phyloP scores from a whole-genome alignment of 2,113 vertebrate species.

The Vireo altiloquus region DNA sequence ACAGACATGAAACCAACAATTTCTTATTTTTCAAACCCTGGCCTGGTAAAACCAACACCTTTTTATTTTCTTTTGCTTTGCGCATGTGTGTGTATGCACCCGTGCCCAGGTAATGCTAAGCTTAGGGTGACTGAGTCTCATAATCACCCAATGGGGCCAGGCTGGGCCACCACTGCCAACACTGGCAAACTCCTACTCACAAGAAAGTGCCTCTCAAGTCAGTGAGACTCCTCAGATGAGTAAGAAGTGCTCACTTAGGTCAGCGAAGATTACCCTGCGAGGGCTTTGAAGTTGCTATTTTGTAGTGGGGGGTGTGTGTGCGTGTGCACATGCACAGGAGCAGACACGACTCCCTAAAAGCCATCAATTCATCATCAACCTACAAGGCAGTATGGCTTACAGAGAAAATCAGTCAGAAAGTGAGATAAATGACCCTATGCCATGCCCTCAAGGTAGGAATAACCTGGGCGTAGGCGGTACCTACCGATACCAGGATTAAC shows the following conservation, averaged over 20 bases:
- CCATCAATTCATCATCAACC: neutral
- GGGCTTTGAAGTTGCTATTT: neutral
- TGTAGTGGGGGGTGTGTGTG: neutral
- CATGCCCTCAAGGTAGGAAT: neutral
- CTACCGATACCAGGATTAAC: neutral
- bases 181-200: neutral
- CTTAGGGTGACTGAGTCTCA: neutral
- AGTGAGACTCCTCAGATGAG: neutral
- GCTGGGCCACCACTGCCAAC: neutral
- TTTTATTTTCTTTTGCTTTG: neutral
- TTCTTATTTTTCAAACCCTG: neutral
- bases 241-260: conserved; percentile 7
- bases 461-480: neutral
- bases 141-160: neutral
- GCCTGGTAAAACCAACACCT: neutral
- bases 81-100: too few relatives aligned
- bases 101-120: neutral
- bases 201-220: neutral
- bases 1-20: neutral
- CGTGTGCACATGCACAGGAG: neutral
- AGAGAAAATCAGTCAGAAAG: neutral
- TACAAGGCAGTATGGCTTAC: neutral
- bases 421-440: neutral
- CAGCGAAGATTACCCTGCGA: neutral
- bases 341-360: neutral